These are phyloP conservation scores for Sebastes kiyomatsui DNA, from an alignment of 2,797 vertebrate species.

Conservation along the genomic window DNA sequence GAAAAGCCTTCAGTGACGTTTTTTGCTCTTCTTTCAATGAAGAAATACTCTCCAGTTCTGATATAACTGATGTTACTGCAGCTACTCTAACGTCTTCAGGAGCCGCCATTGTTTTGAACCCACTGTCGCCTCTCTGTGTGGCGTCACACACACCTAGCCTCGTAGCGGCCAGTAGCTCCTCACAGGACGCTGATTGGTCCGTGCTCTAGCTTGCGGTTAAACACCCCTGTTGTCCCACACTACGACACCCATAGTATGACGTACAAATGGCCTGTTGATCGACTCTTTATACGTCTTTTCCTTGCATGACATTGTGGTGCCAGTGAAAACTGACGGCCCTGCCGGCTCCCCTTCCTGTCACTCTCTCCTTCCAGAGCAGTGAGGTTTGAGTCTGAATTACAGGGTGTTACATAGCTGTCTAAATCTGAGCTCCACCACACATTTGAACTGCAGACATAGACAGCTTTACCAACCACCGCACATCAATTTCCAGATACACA, in stretches of 20 bases:
- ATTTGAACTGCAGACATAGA: constrained; percentile 56
- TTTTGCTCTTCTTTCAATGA: too few species aligned
- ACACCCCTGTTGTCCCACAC: neutral
- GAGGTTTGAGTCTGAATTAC: constrained; percentile 70
- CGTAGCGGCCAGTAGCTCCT: too few species aligned
- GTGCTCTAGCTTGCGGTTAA: too few species aligned
- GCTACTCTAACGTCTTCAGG: too few species aligned
- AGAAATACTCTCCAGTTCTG: too few species aligned
- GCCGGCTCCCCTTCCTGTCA: constrained; percentile 51
- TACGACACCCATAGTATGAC: neutral
- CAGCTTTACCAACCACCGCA: constrained; percentile 48
- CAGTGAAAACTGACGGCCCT: constrained; percentile 12
- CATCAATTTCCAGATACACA: constrained; percentile 52
- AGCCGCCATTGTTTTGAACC: too few species aligned
- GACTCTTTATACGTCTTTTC: neutral
- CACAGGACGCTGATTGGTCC: too few species aligned
- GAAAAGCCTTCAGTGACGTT: too few species aligned
- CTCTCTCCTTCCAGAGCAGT: constrained; percentile 41
- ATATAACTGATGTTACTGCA: too few species aligned
- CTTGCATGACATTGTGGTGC: constrained; percentile 12
- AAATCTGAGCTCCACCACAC: constrained; percentile 68
- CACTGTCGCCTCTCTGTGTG: too few species aligned
- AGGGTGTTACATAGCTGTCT: constrained; percentile 68
- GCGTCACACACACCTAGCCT: too few species aligned
- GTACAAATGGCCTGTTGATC: neutral